These are phyloP conservation scores for Temnothorax ravouxi DNA, from an alignment of 2,888 invertebrate genomes.

Conservation along the genomic window DNA sequence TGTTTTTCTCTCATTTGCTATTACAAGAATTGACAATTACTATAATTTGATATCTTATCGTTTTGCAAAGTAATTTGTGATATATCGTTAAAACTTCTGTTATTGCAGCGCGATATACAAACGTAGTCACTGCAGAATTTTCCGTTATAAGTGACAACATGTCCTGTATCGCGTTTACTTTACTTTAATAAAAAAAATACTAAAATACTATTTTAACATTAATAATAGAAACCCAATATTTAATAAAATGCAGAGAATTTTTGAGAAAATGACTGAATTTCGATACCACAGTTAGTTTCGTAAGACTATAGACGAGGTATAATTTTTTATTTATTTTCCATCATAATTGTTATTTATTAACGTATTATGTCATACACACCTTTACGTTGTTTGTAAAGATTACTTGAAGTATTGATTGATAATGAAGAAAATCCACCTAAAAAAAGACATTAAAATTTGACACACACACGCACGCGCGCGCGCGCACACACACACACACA, in stretches of 20 bases:
- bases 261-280: not conserved
- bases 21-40: not conserved
- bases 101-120: not conserved
- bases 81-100: not conserved
- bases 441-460: too few relatives aligned
- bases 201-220: not conserved
- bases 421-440: not conserved
- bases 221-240: not conserved
- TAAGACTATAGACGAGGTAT: too few relatives aligned
- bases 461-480: too few relatives aligned
- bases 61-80: not conserved
- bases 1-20: conserved; percentile 5
- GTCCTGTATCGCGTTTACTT: not conserved
- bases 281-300: not conserved
- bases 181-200: not conserved
- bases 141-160: not conserved
- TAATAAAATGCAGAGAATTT: not conserved
- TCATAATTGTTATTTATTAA: too few relatives aligned
- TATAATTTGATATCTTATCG: conserved; percentile 22
- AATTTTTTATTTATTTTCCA: too few relatives aligned
- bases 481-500: too few relatives aligned
- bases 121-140: not conserved
- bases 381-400: too few relatives aligned
- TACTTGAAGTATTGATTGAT: not conserved
- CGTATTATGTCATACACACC: too few relatives aligned